These are phyloP conservation scores for Balaenoptera acutorostrata DNA, from an alignment of 2,113 vertebrate genomes.

Conservation along the genomic window DNA sequence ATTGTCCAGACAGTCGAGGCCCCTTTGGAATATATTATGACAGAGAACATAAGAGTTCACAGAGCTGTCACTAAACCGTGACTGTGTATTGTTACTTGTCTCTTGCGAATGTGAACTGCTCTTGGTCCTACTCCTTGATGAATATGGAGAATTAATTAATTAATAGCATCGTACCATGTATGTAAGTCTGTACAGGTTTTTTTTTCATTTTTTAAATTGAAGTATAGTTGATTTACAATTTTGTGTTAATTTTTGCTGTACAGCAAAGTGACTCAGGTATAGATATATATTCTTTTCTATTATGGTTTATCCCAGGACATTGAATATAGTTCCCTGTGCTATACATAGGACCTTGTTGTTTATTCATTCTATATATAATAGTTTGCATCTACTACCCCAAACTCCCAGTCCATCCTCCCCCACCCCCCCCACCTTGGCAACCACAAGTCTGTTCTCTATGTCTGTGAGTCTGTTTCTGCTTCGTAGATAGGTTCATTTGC, in stretches of 20 bases:
- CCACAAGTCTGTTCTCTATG: not conserved
- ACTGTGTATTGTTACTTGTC: not conserved
- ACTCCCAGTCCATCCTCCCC: not conserved
- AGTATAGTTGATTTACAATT: not conserved
- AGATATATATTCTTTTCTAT: not conserved
- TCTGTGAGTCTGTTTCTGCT: not conserved
- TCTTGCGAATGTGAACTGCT: not conserved
- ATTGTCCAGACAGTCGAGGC: not conserved
- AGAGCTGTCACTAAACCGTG: not conserved
- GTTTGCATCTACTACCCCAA: not conserved
- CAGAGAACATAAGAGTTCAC: not conserved
- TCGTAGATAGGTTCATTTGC: not conserved
- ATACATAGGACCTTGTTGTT: not conserved
- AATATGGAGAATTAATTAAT: not conserved
- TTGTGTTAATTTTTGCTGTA: not conserved
- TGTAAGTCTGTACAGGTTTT: not conserved
- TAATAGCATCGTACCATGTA: not conserved
- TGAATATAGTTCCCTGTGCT: not conserved
- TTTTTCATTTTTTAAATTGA: not conserved
- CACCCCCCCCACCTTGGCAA: accelerated
- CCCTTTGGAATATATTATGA: not conserved
- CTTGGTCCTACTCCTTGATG: not conserved
- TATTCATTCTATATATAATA: not conserved
- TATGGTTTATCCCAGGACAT: not conserved
- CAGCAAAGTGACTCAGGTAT: not conserved